These are phyloP conservation scores for Temnothorax ravouxi DNA, from an alignment of 2,888 invertebrate species.

Conservation along the genomic window DNA sequence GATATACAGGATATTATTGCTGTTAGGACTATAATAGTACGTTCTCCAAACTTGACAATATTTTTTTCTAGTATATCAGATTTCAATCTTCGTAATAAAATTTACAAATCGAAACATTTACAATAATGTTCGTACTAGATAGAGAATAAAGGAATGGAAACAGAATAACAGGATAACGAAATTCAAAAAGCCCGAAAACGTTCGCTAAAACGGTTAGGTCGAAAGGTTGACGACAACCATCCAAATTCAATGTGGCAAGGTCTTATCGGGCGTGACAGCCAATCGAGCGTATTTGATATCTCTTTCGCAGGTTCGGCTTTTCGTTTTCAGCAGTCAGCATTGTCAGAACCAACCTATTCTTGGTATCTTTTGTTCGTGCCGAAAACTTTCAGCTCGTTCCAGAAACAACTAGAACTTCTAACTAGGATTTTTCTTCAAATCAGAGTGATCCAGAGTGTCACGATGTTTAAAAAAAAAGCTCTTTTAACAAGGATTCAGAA, in stretches of 20 bases:
- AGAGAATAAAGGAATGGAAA: constrained; percentile 3
- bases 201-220: constrained; percentile 9
- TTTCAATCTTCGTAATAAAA: background rate
- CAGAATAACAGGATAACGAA: constrained; percentile 49
- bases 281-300: constrained; percentile 75
- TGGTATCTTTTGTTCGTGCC: constrained; percentile 65
- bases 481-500: background rate
- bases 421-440: constrained; percentile 28
- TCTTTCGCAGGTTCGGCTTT: constrained; percentile 65
- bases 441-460: background rate
- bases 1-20: too few species aligned
- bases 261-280: constrained; percentile 71
- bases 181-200: constrained; percentile 62
- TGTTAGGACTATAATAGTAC: too few species aligned
- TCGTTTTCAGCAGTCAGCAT: constrained; percentile 60
- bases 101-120: constrained; percentile 5
- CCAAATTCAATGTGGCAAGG: constrained; percentile 70
- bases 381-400: constrained; percentile 61
- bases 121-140: background rate
- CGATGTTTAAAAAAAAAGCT: background rate
- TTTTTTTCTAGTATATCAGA: background rate
- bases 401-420: constrained; percentile 31
- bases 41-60: background rate
- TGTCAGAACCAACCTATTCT: constrained; percentile 67
- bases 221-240: constrained; percentile 52